Percentiles rank a stretch among this genome's conserved stretches.
phyloP scores from a whole-genome alignment of 1,140 invertebrate genomes.

The Drosophila ogumai region DNA sequence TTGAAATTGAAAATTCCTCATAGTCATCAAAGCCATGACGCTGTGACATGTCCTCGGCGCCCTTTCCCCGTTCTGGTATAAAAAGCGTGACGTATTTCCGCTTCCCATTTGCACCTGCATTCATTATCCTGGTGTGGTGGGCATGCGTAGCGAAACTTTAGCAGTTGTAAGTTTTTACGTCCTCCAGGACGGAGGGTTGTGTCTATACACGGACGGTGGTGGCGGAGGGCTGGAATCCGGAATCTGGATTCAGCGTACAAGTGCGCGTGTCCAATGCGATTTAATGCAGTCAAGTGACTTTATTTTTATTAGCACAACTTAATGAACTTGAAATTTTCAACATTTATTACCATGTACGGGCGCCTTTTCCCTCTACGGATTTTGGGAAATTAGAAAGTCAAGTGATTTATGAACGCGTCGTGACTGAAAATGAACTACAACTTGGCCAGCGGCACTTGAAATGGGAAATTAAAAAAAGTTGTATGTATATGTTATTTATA shows the following conservation, averaged over 20 bases:
- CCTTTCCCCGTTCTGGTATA: conserved; percentile 25
- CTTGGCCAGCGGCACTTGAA: not conserved
- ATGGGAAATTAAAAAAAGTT: too few species aligned
- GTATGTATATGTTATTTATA: too few species aligned
- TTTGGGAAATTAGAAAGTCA: conserved; percentile 73
- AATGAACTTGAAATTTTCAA: conserved; percentile 80
- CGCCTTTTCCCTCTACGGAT: conserved; percentile 16
- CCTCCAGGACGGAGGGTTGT: conserved; percentile 25
- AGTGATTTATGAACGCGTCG: conserved; percentile 74
- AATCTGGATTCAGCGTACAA: conserved; percentile 51
- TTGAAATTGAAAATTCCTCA: conserved; percentile 80
- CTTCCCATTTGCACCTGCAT: conserved; percentile 80
- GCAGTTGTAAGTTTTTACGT: conserved; percentile 71
- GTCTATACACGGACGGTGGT: conserved; percentile 5
- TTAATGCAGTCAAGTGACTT: conserved; percentile 80
- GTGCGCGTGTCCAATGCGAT: conserved; percentile 78
- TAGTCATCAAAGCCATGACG: conserved; percentile 64
- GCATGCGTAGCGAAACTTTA: conserved; percentile 74
- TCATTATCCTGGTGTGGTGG: conserved; percentile 71
- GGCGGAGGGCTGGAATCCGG: not conserved
- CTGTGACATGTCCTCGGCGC: conserved; percentile 45
- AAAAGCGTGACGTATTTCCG: conserved; percentile 80
- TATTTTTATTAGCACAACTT: conserved; percentile 83
- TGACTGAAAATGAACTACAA: conserved; percentile 48
- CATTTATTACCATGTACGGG: conserved; percentile 70